Evolutionary conservation across 2,797 vertebrate genomes (phyloP).

Genomic region (Intellagama lesueurii): DNA sequence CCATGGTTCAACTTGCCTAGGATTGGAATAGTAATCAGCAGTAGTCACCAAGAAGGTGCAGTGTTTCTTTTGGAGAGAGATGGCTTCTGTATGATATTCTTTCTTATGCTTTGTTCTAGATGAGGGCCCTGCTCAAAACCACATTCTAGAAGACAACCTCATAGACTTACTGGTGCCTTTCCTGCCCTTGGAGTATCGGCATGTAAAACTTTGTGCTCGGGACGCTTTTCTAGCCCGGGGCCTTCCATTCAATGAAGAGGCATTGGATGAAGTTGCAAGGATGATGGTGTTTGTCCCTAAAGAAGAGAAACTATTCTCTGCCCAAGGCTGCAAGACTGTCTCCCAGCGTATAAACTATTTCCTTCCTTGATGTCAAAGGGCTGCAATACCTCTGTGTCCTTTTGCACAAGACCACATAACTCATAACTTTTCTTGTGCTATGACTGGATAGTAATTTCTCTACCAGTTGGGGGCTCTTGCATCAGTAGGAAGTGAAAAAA

Average conservation of each 20-base stretch:
- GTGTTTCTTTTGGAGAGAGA: neutral
- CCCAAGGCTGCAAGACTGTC: constrained; percentile 95
- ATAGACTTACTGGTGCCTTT: constrained; percentile 93
- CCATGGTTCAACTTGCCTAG: too few species aligned
- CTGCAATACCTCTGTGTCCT: neutral
- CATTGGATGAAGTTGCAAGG: constrained; percentile 87
- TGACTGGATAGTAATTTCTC: neutral
- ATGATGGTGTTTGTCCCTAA: constrained; percentile 93
- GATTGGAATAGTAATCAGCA: neutral
- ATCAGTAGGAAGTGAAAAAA: neutral
- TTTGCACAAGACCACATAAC: neutral
- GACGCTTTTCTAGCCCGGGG: constrained; percentile 88
- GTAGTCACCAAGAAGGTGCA: neutral
- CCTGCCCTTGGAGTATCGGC: constrained; percentile 91
- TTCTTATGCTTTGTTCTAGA: constrained; percentile 62
- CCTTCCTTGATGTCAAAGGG: constrained; percentile 80
- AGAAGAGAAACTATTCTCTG: constrained; percentile 92
- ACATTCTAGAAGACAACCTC: constrained; percentile 87
- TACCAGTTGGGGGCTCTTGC: fast-evolving
- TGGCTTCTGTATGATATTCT: neutral
- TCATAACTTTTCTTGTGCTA: neutral
- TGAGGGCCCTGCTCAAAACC: constrained; percentile 84
- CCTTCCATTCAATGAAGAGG: constrained; percentile 82
- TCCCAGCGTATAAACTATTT: constrained; percentile 94
- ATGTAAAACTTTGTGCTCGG: constrained; percentile 88